Evolutionary conservation across 2,113 vertebrate species (phyloP), one percentile per base, ranked within the genome.

Genomic region (Toxotes jaculatrix): DNA sequence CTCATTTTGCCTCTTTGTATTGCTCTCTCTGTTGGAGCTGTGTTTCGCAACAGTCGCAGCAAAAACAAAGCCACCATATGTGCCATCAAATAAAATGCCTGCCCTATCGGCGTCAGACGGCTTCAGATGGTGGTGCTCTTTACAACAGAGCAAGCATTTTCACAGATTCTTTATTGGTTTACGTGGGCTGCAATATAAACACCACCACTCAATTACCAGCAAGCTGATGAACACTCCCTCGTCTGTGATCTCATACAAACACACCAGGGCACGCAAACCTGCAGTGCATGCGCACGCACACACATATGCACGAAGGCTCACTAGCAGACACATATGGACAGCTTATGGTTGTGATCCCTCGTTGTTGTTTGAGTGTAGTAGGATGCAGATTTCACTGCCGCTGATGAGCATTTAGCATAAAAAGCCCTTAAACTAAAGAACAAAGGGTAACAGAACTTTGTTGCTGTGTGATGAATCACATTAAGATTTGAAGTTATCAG

Each of bases 101-200:
- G 49, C 11, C 60, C 27, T 56, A n/a, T 38, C 38, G 2, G 51
- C 49, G 40, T 84, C 79, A 86, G 79, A 77, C 63, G 32, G 73
- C 70, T 79, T 90, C 75, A 84, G 73, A 87, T 74, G 82, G 63
- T 6, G 79, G 51, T 34, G 76, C 68, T 88, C 84, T 84, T 82
- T 83, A 85, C 77, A 64, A 82, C 75, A 68, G 43, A 78, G 49
- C 56, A 34, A 82, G 60, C 56, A 0, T 82, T 83, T 90, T 89
- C 87, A 84, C 83, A 84, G 87, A 79, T 87, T 87, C 81, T 85
- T 88, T 76, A 88, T 70, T 77, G 77, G 79, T 67, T 65, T 36
- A 77, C 49, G 74, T 88, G 85, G 85, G 88, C 77, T n/a, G 74
- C 73, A 71, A 82, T 47, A 74, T 82, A 86, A 92, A 89, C 91